A percentile compares a stretch with the other conserved stretches of the same genome.
These are phyloP conservation scores for Campaea margaritaria DNA, from an alignment of 2,888 invertebrate species.

Conservation along the genomic window DNA sequence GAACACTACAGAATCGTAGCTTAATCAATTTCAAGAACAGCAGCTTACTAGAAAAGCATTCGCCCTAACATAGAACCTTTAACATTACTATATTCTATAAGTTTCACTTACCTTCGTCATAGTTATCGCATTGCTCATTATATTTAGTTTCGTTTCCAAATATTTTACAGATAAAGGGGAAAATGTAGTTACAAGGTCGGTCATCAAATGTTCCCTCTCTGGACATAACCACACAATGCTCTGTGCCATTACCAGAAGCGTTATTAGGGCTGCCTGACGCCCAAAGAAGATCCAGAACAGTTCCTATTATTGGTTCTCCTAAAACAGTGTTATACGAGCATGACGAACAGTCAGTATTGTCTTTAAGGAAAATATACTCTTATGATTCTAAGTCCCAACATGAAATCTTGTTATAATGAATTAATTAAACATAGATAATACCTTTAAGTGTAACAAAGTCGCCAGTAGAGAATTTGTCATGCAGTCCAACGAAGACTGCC, in stretches of 20 bases:
- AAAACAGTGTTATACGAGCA: too few species aligned
- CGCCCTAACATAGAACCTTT: too few species aligned
- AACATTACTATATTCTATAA: background rate
- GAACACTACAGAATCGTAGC: too few species aligned
- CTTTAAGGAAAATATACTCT: too few species aligned
- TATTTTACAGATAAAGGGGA: constrained; percentile 64
- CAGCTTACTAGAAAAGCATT: too few species aligned
- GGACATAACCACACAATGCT: constrained; percentile 63
- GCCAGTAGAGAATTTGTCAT: constrained; percentile 59
- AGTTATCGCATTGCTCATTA: constrained; percentile 57
- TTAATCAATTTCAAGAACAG: too few species aligned
- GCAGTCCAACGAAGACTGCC: constrained; percentile 60
- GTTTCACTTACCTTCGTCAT: constrained; percentile 50
- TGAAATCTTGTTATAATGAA: too few species aligned
- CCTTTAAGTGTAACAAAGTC: constrained; percentile 59
- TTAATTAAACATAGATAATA: constrained; percentile 26
- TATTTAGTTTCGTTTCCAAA: constrained; percentile 49
- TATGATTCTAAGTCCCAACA: too few species aligned
- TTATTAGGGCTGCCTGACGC: constrained; percentile 58
- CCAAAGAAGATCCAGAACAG: constrained; percentile 60
- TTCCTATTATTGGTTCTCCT: constrained; percentile 57
- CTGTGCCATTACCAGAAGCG: constrained; percentile 42
- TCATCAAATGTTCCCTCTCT: constrained; percentile 63
- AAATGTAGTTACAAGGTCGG: constrained; percentile 52
- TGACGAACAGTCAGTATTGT: too few species aligned